phyloP scores from a whole-genome alignment of 2,113 vertebrate genomes.

The Chiloscyllium plagiosum region DNA sequence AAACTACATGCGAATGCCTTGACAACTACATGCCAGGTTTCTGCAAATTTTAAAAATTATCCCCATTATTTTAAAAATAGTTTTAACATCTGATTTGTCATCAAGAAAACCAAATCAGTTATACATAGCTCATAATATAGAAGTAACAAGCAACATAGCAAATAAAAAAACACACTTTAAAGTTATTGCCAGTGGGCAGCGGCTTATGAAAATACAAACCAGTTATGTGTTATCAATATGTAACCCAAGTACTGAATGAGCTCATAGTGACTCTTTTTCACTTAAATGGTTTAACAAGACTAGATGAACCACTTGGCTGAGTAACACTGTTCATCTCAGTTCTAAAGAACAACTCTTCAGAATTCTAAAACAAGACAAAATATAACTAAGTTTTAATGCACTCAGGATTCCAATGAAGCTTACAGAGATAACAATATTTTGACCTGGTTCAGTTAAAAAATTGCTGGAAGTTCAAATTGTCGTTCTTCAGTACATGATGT shows the following conservation, averaged over 20 bases:
- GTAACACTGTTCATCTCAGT: conserved; percentile 8
- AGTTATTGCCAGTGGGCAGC: conserved; percentile 16
- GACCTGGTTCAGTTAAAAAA: conserved; percentile 19
- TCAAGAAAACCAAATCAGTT: conserved; percentile 25
- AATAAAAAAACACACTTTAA: background rate
- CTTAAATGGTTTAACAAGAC: background rate
- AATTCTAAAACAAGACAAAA: conserved; percentile 25
- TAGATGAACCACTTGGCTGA: background rate
- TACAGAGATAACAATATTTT: conserved; percentile 24
- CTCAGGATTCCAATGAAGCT: background rate
- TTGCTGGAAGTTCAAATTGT: background rate
- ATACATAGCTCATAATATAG: conserved; percentile 3
- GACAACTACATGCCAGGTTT: background rate
- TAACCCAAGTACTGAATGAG: conserved; percentile 1
- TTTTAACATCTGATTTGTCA: conserved; percentile 8
- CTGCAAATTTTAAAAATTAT: background rate
- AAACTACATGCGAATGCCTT: background rate
- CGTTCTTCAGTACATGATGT: background rate
- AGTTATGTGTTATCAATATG: background rate
- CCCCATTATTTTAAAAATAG: background rate
- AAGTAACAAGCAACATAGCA: background rate
- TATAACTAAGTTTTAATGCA: background rate
- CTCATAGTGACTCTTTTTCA: background rate
- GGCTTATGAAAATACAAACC: conserved; percentile 21
- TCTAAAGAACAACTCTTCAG: background rate